These are phyloP conservation scores for Drosophila histrio DNA, from an alignment of 2,888 invertebrate species.

Conservation along the genomic window DNA sequence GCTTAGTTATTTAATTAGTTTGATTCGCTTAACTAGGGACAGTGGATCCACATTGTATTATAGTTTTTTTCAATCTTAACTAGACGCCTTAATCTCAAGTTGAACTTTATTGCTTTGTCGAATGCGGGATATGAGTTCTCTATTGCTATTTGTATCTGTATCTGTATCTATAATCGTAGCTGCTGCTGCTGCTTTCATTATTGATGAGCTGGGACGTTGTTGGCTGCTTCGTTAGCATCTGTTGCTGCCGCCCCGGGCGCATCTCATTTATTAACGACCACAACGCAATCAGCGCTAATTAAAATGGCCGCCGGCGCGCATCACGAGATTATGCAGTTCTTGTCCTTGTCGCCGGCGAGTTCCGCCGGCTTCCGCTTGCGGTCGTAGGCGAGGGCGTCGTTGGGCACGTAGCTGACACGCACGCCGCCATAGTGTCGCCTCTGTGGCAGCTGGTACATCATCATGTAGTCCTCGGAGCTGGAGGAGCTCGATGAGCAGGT, in stretches of 20 bases:
- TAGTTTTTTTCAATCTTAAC: constrained; percentile 39
- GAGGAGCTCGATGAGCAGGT: constrained; percentile 95
- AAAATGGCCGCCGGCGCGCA: constrained; percentile 76
- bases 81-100: constrained; percentile 66
- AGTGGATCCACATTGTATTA: constrained; percentile 13
- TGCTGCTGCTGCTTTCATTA: constrained; percentile 31
- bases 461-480: constrained; percentile 93
- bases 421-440: constrained; percentile 94
- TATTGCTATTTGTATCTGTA: constrained; percentile 18
- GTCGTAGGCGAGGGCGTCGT: constrained; percentile 94
- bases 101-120: constrained; percentile 76
- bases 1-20: constrained; percentile 27
- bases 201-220: constrained; percentile 43
- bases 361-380: constrained; percentile 87
- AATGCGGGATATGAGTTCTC: constrained; percentile 55
- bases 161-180: constrained; percentile 3
- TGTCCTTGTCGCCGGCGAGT: constrained; percentile 86
- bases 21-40: constrained; percentile 48
- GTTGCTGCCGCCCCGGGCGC: neutral
- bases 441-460: constrained; percentile 93
- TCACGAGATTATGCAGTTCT: constrained; percentile 95
- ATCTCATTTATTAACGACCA: constrained; percentile 46
- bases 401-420: constrained; percentile 96
- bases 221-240: constrained; percentile 56
- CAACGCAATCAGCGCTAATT: constrained; percentile 64